Base-by-base conservation (phyloP, 2,888 invertebrate genomes). In the Rotaria magnacalcarata region DNA sequence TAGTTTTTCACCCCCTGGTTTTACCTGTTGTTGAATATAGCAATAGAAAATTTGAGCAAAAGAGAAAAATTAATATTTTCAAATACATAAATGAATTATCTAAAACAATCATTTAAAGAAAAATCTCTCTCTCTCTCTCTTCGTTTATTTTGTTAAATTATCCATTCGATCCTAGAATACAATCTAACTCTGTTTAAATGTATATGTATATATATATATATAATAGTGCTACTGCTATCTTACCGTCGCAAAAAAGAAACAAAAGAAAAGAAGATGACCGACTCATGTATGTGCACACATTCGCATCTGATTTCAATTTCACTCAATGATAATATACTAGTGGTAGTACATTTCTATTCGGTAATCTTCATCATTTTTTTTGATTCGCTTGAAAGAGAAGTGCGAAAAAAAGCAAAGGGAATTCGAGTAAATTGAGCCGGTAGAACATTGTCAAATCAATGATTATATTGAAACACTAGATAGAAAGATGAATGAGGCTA, bases 231-330 rank as follows among this genome's bases (percentile, higher is more conserved):
- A 67, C 19, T 67, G 16, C 67, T 67, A 67, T 19, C 34, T 19
- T 67, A 67, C 67, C 67, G 67, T 27, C 14, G 11, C 7, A 67
- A 16, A 19, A 50, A 67, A 34, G 34, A 34, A 16, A 11, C 8
- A 27, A 67, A 27, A 67, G 67, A 41, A 27, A 67, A 34, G 67
- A 41, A 34, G 67, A 67, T 67, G 67, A 67, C 34, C 67, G 27
- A 34, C 34, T 67, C 34, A 41, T 34, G 34, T 41, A 52, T 14
- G 16, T 14, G 14, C 14, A 67, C 4, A 67, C 34, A 67, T 19
- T 67, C 27, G 67, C 67, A 67, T 67, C 67, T 67, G 27, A 67
- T 67, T 67, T 67, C 67, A 67, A 67, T 67, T 67, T 67, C 34
- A 67, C n/a, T 67, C 34, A 19, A 67, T 34, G 67, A 67, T 67